Percentiles rank a stretch among this genome's conserved stretches.
Conservation (phyloP, 1,140 invertebrate genomes). For the Araneus ventricosus region DNA sequence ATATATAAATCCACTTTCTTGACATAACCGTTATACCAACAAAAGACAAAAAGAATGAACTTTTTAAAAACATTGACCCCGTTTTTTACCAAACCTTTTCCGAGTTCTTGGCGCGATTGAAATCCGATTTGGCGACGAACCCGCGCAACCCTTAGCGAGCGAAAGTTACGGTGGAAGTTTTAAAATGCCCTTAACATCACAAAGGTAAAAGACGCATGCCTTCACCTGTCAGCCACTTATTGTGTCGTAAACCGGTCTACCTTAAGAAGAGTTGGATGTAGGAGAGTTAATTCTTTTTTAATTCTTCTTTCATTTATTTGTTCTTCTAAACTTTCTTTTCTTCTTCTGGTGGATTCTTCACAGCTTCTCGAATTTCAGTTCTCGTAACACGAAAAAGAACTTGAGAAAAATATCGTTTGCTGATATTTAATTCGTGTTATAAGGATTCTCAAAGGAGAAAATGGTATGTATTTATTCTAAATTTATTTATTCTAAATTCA, state of each 20-base stretch:
- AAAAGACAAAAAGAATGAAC: background rate
- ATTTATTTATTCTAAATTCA: no score
- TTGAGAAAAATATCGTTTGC: background rate
- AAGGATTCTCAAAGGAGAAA: background rate
- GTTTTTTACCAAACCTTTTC: background rate
- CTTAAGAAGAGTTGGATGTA: background rate
- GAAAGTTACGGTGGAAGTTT: slow-evolving; percentile 51
- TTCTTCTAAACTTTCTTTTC: background rate
- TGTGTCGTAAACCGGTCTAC: background rate
- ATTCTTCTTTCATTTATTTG: background rate
- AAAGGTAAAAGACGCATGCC: slow-evolving; percentile 31
- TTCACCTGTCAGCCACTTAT: background rate
- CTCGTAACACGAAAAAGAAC: background rate
- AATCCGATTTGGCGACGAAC: background rate
- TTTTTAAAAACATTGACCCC: slow-evolving; percentile 18
- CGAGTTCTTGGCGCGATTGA: background rate
- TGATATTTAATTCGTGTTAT: background rate
- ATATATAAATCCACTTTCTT: background rate
- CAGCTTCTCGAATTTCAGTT: background rate
- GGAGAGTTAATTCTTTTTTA: slow-evolving; percentile 9
- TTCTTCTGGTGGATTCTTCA: background rate
- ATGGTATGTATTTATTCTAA: slow-evolving; percentile 16
- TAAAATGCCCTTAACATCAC: slow-evolving; percentile 13
- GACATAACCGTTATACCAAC: background rate
- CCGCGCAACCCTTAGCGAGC: background rate